Percentiles rank a stretch among this genome's conserved stretches.
Conservation (phyloP, 2,113 vertebrate genomes). For the human (Homo sapiens) region DNA sequence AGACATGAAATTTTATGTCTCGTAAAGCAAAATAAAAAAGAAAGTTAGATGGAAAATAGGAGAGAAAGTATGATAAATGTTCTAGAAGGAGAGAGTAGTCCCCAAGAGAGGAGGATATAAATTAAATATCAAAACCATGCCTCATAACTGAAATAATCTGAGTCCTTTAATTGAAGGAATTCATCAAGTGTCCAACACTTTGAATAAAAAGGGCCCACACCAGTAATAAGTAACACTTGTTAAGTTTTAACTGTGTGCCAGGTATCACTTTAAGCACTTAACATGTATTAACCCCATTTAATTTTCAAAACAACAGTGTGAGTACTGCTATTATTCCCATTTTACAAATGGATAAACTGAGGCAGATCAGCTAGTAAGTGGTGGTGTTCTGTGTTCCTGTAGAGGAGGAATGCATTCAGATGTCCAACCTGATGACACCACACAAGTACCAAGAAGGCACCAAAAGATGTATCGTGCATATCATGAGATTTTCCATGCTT, state of each 20-base stretch:
- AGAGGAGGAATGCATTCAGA: neutral
- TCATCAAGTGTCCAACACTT: neutral
- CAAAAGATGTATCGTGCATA: neutral
- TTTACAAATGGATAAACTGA: neutral
- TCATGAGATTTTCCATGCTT: neutral
- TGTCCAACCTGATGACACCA: neutral
- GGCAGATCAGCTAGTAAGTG: neutral
- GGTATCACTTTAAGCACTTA: neutral
- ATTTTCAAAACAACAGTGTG: neutral
- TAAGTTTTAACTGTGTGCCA: neutral
- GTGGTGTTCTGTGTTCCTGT: neutral
- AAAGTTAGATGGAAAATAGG: neutral
- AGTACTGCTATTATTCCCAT: neutral
- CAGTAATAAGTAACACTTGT: neutral
- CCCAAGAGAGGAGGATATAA: neutral
- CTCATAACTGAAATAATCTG: neutral
- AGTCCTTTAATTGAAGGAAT: conserved; percentile 3
- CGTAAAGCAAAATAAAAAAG: neutral
- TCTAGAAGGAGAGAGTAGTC: neutral
- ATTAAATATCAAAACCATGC: neutral
- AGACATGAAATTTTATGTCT: neutral
- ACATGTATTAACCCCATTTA: neutral
- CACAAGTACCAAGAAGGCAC: neutral
- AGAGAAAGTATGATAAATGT: neutral
- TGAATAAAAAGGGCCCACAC: neutral